Evolutionary conservation across 1,140 invertebrate genomes (phyloP), one percentile per base, ranked within the genome.

Genomic region (Wiebesia pumilae): DNA sequence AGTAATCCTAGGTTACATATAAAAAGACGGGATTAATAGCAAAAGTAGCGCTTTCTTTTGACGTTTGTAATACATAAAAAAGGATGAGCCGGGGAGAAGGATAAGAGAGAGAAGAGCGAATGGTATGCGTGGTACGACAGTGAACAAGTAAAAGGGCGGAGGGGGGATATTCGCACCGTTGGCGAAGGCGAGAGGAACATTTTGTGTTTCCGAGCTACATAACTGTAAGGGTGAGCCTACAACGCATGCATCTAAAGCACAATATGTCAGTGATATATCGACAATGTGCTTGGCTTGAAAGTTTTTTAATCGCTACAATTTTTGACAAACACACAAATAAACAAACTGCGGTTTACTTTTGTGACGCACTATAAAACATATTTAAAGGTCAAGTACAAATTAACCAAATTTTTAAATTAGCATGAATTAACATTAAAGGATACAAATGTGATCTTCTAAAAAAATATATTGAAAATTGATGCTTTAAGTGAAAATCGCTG

Each of bases 141-240:
- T 40, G 69, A 24, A 19, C 24, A 16, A 73, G 35, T 6, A 38
- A 7, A 16, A 30, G 69, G 6, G 30, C 1, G 14, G 65, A 35
- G 65, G 35, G 21, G 69, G 35, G 16, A 73, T 73, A 40, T 38
- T 73, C 71, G 75, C 75, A 33, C 40, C 40, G 75, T 0, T 16
- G 38, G 75, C 75, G 75, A 33, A 27, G 75, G 40, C 43, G n/a
- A 47, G 75, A 71, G 69, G 16, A 6, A 38, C 19, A 38, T 71
- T 71, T 38, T 24, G 69, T 71, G 33, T 38, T 9, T 38, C 33
- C 33, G 35, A 21, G 33, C 69, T 71, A 35, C 35, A 71, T 71
- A 71, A 71, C 69, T 71, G 69, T 71, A 71, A 71, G 69, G 69
- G 69, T 19, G 33, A 71, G 2, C 69, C 30, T 71, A 71, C 69